A percentile compares a stretch with the other conserved stretches of the same genome.
phyloP scores from a whole-genome alignment of 2,113 vertebrate species.

The Pelusios castaneus region DNA sequence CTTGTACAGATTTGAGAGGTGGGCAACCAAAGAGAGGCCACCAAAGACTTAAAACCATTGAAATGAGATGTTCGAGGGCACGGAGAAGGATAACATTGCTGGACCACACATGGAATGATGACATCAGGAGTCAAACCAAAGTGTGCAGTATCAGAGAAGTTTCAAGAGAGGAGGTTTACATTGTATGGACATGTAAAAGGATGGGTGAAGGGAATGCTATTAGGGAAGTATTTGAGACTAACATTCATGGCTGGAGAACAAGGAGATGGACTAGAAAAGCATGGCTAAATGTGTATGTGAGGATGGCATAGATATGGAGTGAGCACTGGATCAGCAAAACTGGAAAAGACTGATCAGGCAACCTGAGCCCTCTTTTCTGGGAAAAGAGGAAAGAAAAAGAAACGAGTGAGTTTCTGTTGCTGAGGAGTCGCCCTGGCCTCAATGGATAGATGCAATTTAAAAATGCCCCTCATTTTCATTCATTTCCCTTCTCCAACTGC shows the following conservation, averaged over 20 bases:
- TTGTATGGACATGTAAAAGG: background rate
- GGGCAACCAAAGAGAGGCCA: too few species aligned
- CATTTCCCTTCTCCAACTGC: background rate
- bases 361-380: background rate
- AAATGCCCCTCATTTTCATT: background rate
- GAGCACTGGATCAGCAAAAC: background rate
- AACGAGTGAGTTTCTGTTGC: rapidly evolving
- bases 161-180: background rate
- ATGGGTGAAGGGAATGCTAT: background rate
- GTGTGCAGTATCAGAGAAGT: background rate
- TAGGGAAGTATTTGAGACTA: background rate
- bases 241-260: background rate
- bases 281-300: background rate
- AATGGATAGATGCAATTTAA: background rate
- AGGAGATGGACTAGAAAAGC: background rate
- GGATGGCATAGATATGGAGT: background rate
- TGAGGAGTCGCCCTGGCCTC: background rate
- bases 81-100: too few species aligned
- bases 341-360: background rate
- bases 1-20: too few species aligned
- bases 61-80: too few species aligned
- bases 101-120: background rate
- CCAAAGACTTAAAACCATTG: too few species aligned
- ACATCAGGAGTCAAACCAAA: background rate
- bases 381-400: background rate